Evolutionary conservation across 1,140 invertebrate genomes (phyloP).

Genomic region (Cydia pomonella): DNA sequence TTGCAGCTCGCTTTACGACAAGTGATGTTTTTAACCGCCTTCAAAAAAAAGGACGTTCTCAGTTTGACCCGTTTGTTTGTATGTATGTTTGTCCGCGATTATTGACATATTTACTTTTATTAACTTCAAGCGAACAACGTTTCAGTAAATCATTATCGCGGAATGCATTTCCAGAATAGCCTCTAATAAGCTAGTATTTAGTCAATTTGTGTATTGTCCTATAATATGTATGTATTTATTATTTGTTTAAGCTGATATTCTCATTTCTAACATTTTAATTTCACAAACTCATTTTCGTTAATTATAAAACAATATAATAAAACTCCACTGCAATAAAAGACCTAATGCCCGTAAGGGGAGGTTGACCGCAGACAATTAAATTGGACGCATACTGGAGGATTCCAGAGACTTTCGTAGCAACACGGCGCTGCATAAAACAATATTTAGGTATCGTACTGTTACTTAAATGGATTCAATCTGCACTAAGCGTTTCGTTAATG

Average conservation of each 20-base stretch:
- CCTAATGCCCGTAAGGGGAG: constrained; percentile 11
- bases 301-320: constrained; percentile 15
- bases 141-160: neutral
- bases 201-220: too few species aligned
- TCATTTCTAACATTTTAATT: neutral
- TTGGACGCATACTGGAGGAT: constrained; percentile 1
- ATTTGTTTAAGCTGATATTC: too few species aligned
- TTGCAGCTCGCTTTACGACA: too few species aligned
- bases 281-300: neutral
- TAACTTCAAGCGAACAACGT: too few species aligned
- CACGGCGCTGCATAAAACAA: constrained; percentile 50
- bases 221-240: too few species aligned
- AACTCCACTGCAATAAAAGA: neutral
- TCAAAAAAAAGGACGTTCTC: too few species aligned
- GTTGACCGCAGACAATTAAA: constrained; percentile 28
- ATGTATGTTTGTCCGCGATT: too few species aligned
- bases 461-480: constrained; percentile 79
- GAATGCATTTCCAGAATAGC: neutral
- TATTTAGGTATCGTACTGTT: constrained; percentile 64
- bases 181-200: neutral
- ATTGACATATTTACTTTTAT: too few species aligned
- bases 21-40: too few species aligned
- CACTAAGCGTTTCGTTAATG: constrained; percentile 79
- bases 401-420: neutral
- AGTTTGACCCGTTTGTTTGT: too few species aligned